Evolutionary conservation across 2,113 vertebrate genomes (phyloP).

Genomic region (Ciconia maguari): DNA sequence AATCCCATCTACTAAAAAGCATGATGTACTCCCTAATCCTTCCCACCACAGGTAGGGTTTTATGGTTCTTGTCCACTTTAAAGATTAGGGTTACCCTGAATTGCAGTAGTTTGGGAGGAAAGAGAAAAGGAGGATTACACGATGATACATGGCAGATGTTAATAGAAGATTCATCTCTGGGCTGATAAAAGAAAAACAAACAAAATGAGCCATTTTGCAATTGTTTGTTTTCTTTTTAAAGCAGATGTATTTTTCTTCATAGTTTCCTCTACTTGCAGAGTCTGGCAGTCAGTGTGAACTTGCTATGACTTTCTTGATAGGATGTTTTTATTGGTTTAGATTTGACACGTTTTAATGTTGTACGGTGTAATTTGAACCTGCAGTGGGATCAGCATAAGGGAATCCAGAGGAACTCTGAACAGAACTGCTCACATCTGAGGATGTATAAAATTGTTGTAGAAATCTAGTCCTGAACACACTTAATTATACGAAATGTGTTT

Average conservation of each 20-base stretch:
- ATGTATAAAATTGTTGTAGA: neutral
- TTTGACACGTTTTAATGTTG: neutral
- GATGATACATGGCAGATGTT: conserved; percentile 69
- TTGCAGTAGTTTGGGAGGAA: conserved; percentile 51
- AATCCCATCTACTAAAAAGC: conserved; percentile 74
- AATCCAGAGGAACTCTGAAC: neutral
- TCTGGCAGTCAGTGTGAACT: neutral
- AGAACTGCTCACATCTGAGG: neutral
- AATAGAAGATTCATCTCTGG: conserved; percentile 46
- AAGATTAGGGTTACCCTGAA: conserved; percentile 78
- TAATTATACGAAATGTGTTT: neutral
- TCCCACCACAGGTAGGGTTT: conserved; percentile 76
- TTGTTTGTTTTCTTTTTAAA: conserved; percentile 27
- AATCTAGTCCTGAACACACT: neutral
- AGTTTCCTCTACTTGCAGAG: neutral
- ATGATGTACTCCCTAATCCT: conserved; percentile 73
- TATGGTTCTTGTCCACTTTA: conserved; percentile 79
- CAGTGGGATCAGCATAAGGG: neutral
- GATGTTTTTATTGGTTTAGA: neutral
- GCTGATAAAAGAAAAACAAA: conserved; percentile 57
- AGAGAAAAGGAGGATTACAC: conserved; percentile 71
- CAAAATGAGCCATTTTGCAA: conserved; percentile 39
- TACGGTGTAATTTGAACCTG: neutral
- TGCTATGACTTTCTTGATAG: neutral
- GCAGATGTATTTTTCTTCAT: conserved; percentile 14